A percentile compares a stretch with the other conserved stretches of the same genome.
These are phyloP conservation scores for Platorchestia sp. DNA, from an alignment of 1,140 invertebrate genomes.

Conservation along the genomic window DNA sequence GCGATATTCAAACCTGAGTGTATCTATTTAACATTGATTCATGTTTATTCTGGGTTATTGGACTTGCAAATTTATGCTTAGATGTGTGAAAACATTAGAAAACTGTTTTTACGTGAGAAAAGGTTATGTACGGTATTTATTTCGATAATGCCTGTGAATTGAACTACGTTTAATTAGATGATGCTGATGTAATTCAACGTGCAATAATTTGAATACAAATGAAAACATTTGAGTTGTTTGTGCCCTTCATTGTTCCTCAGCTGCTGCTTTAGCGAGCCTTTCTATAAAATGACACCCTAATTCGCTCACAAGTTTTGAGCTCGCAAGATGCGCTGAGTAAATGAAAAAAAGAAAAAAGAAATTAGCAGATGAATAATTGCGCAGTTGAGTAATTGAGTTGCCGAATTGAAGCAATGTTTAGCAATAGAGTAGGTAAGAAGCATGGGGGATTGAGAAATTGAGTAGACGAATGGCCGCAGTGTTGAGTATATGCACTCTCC, in stretches of 20 bases:
- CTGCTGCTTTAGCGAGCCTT: neutral
- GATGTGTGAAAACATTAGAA: neutral
- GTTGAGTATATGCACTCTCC: too few relatives aligned
- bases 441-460: neutral
- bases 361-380: too few relatives aligned
- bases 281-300: neutral
- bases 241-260: neutral
- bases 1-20: neutral
- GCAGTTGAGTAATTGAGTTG: too few relatives aligned
- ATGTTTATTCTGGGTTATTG: neutral
- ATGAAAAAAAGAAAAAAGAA: too few relatives aligned
- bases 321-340: too few relatives aligned
- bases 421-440: too few relatives aligned
- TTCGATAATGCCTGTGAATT: too few relatives aligned
- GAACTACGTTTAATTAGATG: neutral
- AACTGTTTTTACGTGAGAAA: neutral
- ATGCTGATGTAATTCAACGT: neutral
- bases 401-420: neutral
- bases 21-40: neutral
- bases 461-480: neutral
- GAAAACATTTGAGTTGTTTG: neutral
- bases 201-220: neutral
- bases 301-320: neutral
- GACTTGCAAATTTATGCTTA: neutral
- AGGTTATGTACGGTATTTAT: too few relatives aligned